Evolutionary conservation across 2,888 invertebrate species (phyloP), one percentile per base, ranked within the genome.

Genomic region (Celastrina argiolus): DNA sequence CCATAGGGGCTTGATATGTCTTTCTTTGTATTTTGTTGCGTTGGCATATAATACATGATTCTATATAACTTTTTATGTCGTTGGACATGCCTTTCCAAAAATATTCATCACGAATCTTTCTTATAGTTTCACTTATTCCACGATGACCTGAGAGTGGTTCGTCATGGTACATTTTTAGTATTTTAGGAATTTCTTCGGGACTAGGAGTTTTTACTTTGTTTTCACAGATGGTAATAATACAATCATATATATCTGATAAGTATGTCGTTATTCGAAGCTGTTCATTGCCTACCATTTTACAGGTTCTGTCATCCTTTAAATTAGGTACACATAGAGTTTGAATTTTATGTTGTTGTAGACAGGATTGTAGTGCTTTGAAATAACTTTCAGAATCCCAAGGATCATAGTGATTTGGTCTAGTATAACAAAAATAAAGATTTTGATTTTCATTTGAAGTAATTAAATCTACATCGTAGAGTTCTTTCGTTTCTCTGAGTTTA

Each of bases 41-140:
- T 68, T 79, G 76, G 16, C 76, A 78, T 12, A 56, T 71, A 2
- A 63, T 8, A 67, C 77, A 79, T 6, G 65, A 65, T 1, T 77
- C 72, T 3, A 78, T 59, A 31, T 77, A 78, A 1, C 67, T 69
- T 73, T 78, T 77, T 7, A 77, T 78, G 16, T 72, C 73, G 1
- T 75, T 65, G 0, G 74, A 73, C 77, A 80, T 79, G 2, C 74
- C 74, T 73, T 78, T 75, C 78, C 77, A 79, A 36, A 73, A 78
- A 34, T 70, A 78, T 66, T 76, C 70, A 0, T 74, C 69, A 1
- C 75, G 67, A 14, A 76, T 78, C 74, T 78, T 79, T 22, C 72
- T 41, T 0, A 69, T 74, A 0, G 77, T 78, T 72, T 78, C 77
- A n/a, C 70, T 26, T 0, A 77, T 70, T 14, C 78, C 77, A 8